Percentiles rank a stretch among this genome's conserved stretches.
These are phyloP conservation scores for Elgaria multicarinata DNA, from an alignment of 2,113 vertebrate genomes.

Conservation along the genomic window DNA sequence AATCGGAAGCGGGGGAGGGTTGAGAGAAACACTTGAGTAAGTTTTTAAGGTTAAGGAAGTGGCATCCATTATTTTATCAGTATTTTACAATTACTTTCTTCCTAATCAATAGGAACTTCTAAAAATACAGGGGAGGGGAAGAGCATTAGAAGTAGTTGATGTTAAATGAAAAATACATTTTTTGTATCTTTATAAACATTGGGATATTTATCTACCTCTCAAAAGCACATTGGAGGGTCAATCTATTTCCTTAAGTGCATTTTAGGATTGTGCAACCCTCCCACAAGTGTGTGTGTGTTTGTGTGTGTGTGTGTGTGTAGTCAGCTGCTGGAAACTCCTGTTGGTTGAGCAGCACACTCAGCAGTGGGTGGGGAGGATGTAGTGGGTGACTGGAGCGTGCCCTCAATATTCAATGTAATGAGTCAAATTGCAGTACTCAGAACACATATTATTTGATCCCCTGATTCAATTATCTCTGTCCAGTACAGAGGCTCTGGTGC, in stretches of 20 bases:
- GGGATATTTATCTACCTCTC: not conserved
- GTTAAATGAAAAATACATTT: not conserved
- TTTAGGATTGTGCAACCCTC: not conserved
- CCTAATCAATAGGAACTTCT: not conserved
- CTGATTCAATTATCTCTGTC: no score
- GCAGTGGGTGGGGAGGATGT: no score
- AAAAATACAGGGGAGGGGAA: not conserved
- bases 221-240: not conserved
- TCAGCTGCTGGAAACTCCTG: not conserved
- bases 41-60: not conserved
- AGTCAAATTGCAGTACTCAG: no score
- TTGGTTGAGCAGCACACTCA: not conserved
- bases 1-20: no score
- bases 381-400: not conserved
- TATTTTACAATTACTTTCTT: not conserved
- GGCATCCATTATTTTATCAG: not conserved
- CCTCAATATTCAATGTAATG: not conserved
- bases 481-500: no score
- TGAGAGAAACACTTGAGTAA: not conserved
- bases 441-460: no score
- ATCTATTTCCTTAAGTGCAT: no score
- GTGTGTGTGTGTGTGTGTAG: not conserved
- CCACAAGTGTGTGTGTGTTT: not conserved
- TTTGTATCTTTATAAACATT: slow-evolving; percentile 1
- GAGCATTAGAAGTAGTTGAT: not conserved